Evolutionary conservation across 1,140 invertebrate genomes (phyloP).

Genomic region (Calosoma granatense): DNA sequence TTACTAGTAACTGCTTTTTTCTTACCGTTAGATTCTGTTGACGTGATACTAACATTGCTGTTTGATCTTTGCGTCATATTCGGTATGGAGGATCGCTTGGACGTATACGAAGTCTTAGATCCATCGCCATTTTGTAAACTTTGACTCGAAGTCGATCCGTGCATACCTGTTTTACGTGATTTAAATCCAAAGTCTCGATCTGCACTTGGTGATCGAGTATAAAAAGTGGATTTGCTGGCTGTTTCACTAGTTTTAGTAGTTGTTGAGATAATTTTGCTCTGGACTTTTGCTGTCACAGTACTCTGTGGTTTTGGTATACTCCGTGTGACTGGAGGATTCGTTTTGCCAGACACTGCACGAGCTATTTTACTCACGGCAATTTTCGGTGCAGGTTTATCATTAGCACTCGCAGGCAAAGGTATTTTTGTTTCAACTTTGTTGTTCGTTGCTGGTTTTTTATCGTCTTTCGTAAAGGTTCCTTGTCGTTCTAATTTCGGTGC

Average conservation of each 20-base stretch:
- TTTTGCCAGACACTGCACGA: constrained; percentile 32
- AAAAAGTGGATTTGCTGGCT: constrained; percentile 15
- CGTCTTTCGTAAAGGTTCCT: constrained; percentile 81
- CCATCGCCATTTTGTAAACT: constrained; percentile 43
- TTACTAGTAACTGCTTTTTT: constrained; percentile 71
- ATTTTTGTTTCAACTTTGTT: too few relatives aligned
- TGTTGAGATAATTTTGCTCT: neutral
- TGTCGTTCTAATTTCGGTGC: constrained; percentile 56
- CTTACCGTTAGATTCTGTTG: constrained; percentile 36
- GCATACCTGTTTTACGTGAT: constrained; percentile 30
- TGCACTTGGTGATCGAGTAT: constrained; percentile 30
- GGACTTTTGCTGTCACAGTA: neutral
- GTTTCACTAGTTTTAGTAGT: constrained; percentile 11
- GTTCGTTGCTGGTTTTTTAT: constrained; percentile 31
- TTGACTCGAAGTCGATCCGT: constrained; percentile 41
- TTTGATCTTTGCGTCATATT: constrained; percentile 35
- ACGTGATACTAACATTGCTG: constrained; percentile 52
- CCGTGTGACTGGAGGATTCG: constrained; percentile 28
- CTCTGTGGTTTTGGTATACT: constrained; percentile 19
- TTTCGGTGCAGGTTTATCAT: constrained; percentile 31
- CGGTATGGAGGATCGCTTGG: constrained; percentile 13
- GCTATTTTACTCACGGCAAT: constrained; percentile 38
- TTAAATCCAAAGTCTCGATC: constrained; percentile 21
- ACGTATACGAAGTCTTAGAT: constrained; percentile 30
- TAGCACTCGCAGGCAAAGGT: constrained; percentile 25